Evolutionary conservation across 2,888 invertebrate genomes (phyloP).

Genomic region (Clepsis dumicolana): DNA sequence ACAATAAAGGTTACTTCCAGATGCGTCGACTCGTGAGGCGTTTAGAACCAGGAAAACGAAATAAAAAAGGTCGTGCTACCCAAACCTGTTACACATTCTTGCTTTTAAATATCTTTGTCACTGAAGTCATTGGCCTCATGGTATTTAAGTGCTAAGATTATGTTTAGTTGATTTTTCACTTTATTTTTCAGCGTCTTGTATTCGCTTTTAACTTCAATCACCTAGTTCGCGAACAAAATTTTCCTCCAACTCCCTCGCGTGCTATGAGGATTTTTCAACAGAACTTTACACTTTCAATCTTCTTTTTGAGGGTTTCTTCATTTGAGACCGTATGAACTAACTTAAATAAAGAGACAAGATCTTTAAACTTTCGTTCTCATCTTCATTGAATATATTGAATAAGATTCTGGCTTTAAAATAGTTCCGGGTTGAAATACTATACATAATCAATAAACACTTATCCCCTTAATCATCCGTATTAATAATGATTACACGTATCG

Average conservation of each 20-base stretch:
- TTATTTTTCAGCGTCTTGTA: neutral
- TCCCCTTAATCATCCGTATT: slow-evolving; percentile 15
- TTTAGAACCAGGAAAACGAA: slow-evolving; percentile 35
- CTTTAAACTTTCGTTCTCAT: neutral
- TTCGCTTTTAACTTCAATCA: neutral
- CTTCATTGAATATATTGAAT: neutral
- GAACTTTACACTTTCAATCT: neutral
- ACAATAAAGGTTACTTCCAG: slow-evolving; percentile 46
- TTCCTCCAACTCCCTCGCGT: neutral
- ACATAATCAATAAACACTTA: slow-evolving; percentile 25
- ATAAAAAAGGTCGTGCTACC: slow-evolving; percentile 28
- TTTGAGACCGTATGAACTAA: neutral
- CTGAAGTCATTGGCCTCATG: slow-evolving; percentile 26
- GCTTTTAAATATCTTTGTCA: slow-evolving; percentile 27
- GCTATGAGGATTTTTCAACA: neutral
- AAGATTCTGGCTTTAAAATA: neutral
- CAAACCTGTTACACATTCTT: slow-evolving; percentile 41
- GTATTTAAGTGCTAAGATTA: slow-evolving; percentile 18
- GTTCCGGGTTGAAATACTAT: slow-evolving; percentile 19
- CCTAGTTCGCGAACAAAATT: neutral
- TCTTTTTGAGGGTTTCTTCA: neutral
- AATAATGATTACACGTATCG: slow-evolving; percentile 40
- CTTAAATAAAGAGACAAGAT: neutral
- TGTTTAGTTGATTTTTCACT: slow-evolving; percentile 10
- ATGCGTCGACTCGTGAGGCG: slow-evolving; percentile 12